Evolutionary conservation across 2,113 vertebrate genomes (phyloP).

Genomic region (Pipra filicauda): DNA sequence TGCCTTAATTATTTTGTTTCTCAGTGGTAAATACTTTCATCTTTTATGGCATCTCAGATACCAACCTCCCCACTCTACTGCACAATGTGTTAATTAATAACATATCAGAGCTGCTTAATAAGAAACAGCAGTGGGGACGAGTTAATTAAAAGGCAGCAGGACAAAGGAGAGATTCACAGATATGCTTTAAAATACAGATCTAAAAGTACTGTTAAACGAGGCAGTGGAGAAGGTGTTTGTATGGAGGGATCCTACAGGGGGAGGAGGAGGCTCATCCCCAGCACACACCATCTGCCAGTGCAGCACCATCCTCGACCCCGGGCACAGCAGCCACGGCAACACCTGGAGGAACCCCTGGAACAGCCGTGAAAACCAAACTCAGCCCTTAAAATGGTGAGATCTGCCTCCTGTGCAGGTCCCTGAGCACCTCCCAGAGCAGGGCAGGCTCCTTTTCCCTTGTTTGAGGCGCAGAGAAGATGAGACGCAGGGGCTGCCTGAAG

Average conservation of each 20-base stretch:
- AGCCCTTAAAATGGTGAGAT: fast-evolving
- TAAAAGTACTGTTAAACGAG: not conserved
- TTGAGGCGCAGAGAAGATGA: not conserved
- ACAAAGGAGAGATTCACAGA: not conserved
- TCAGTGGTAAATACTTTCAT: not conserved
- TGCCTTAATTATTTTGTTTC: constrained; percentile 9
- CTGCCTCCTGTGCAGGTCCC: not conserved
- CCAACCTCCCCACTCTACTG: not conserved
- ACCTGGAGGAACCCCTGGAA: not conserved
- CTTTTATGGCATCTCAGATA: not conserved
- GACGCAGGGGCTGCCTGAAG: not conserved
- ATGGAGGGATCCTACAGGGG: not conserved
- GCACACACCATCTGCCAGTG: fast-evolving
- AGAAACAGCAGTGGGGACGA: not conserved
- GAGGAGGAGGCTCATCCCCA: not conserved
- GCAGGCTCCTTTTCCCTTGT: not conserved
- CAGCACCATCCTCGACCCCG: not conserved
- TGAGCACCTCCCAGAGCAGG: not conserved
- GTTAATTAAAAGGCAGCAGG: constrained; percentile 33
- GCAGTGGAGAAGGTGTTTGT: not conserved
- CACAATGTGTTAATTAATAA: constrained; percentile 30
- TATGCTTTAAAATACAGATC: not conserved
- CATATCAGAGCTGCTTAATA: not conserved
- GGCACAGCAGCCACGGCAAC: not conserved
- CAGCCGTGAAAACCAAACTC: fast-evolving